Base-by-base conservation (phyloP, 2,888 invertebrate species). In the Pseudococcus viburni region DNA sequence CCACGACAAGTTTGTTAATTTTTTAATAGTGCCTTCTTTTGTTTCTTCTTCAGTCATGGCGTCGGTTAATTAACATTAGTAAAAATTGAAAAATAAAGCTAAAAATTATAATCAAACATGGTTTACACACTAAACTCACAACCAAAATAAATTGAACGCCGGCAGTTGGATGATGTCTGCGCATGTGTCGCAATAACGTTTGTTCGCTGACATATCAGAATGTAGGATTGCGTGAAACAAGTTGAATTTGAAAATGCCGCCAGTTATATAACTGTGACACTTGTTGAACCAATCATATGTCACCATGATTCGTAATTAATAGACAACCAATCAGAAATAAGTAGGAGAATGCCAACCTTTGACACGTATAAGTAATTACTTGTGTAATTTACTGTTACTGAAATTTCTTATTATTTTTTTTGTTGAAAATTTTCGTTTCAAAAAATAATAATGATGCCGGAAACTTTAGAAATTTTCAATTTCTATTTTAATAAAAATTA, bases 241-340 rank as follows among this genome's bases (percentile, higher is more conserved):
- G 19, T 46, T 46, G 17, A 83, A 46, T 83, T 83, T 46, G 19
- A 83, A 83, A 83, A 46, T 83, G 19, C 80, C 80, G 80, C 80
- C 80, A 46, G 33, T 46, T 46, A 46, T 46, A 12, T 11, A 83
- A 17, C 19, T 46, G 46, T 83, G n/a, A 83, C 80, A 83, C 46
- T 83, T 83, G 46, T 83, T 42, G 46, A 83, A 83, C 80, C 42
- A 83, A 83, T 83, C 80, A 46, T 19, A 83, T 83, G 33, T 73
- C 73, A 39, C 64, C 64, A 9, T 73, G 33, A 73, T 26, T 26
- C 5, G n/a, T 22, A 73, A 73, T 73, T 33, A 73, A 17, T 73
- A 12, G 33, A 33, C 22, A 26, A 73, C 26, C 33, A 73, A 73
- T 73, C 73, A 39, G 1, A 64, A 22, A 19, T 19, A 22, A 12